Base-by-base conservation (phyloP, 2,888 invertebrate genomes). In the Timema cristinae region DNA sequence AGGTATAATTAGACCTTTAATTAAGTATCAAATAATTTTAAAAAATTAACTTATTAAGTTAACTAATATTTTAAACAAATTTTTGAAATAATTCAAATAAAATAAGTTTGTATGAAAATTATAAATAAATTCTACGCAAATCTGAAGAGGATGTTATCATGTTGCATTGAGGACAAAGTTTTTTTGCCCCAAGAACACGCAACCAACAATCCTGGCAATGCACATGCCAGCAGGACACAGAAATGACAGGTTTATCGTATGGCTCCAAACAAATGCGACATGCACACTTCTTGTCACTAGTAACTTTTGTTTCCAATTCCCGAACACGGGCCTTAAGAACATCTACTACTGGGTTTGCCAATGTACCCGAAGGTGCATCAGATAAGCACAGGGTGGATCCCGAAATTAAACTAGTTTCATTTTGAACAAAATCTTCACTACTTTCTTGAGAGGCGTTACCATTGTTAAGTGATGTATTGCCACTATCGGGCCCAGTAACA, bases 201-300 rank as follows among this genome's bases (percentile, higher is more conserved):
- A 91, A 82, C 91, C 91, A 91, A 77, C 91, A 91, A 50, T 87
- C 87, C 48, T 56, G 71, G 56, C 69, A 48, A 9, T 15, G 50
- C 63, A 68, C 68, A 50, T 68, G 68, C 68, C 68, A 68, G 32
- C 68, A 68, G 5, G 50, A 51, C 8, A 68, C 50, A n/a, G 68
- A 68, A 16, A 68, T 50, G 13, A 50, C 50, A 13, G 68, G 68
- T 11, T 5, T 50, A 4, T 51, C 50, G n/a, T 68, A 68, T 51
- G 9, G 13, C 7, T 50, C 50, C 50, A 68, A n/a, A 50, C 68
- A 68, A 32, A 68, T 48, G 10, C n/a, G 10, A 50, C 68, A 68
- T 7, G 47, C 61, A 16, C 6, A n/a, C 13, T 47, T 16, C 61
- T 61, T 61, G 11, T 61, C 61, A 16, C 15, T 61, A 13, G 32